phyloP scores from a whole-genome alignment of 1,140 invertebrate genomes.

The Sitophilus oryzae region DNA sequence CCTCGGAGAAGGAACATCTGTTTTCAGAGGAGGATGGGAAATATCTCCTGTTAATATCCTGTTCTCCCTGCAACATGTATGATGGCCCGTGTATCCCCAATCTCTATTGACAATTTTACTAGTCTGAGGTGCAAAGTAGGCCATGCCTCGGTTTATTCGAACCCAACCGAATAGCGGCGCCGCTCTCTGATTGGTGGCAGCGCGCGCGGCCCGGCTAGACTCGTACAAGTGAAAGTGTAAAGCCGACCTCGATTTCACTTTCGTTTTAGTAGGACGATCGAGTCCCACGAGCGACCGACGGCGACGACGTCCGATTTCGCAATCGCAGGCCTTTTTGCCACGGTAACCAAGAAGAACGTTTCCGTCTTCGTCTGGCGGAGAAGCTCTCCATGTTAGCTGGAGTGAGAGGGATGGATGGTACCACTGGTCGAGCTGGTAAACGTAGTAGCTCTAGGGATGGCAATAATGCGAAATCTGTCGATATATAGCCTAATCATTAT shows the following conservation, averaged over 20 bases:
- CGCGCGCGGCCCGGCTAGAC: conserved; percentile 41
- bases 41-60: no score
- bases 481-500: no score
- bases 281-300: no score
- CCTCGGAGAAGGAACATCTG: no score
- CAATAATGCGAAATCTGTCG: no score
- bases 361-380: conserved; percentile 23
- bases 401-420: not conserved
- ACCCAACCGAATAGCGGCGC: conserved; percentile 37
- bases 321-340: conserved; percentile 29
- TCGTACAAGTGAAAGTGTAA: conserved; percentile 46
- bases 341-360: conserved; percentile 21
- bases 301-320: conserved; percentile 37
- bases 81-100: no score
- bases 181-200: conserved; percentile 35
- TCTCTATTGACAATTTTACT: no score
- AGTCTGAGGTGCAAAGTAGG: conserved; percentile 42
- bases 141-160: conserved; percentile 43
- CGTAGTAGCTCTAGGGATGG: no score
- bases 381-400: not conserved
- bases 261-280: conserved; percentile 46
- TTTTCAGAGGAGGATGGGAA: no score
- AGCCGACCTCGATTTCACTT: conserved; percentile 47
- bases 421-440: not conserved
- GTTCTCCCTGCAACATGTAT: no score